Base-by-base conservation (phyloP, 2,888 invertebrate species). In the Yponomeuta plumbellus region DNA sequence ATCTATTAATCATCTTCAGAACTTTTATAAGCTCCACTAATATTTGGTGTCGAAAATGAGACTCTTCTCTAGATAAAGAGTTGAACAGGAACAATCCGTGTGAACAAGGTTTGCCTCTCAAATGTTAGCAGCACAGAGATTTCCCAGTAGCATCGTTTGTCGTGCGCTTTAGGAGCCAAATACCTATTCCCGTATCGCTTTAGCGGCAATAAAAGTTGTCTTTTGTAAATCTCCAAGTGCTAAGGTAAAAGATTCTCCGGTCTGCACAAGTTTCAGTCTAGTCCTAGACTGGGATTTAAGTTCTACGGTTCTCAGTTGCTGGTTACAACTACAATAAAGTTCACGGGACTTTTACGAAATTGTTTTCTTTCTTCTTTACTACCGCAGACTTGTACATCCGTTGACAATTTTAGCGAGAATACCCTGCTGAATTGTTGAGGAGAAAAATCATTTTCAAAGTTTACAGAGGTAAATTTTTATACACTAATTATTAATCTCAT, bases 131-230 rank as follows among this genome's bases (percentile, higher is more conserved):
- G 64, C 64, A 21, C 52, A 56, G 23, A 82, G 82, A 84, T 84
- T 84, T 84, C 83, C 84, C 83, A 79, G 77, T 72, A 74, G 84
- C 76, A 75, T 79, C 80, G 80, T 84, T 81, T 78, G 76, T 81
- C 76, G 74, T 70, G 23, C 75, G 73, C 75, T 80, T 80, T 79
- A 78, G 78, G 77, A 77, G 70, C 75, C 75, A 79, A 80, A 79
- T 76, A 78, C 71, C 72, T 75, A 74, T 73, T 73, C 71, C 74
- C 71, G 71, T 67, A 67, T 67, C 67, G 61, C 58, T 65, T 66
- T 61, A 23, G 58, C 70, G 73, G 75, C 71, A 72, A 70, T 76
- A 74, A 76, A 77, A 76, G 73, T 76, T 70, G 70, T 71, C 73
- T 71, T 78, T 79, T 79, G 74, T 78, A 73, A 75, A 74, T 71